Percentiles rank a stretch among this genome's conserved stretches.
These are phyloP conservation scores for Clostera curtula DNA, from an alignment of 2,888 invertebrate species.

Conservation along the genomic window DNA sequence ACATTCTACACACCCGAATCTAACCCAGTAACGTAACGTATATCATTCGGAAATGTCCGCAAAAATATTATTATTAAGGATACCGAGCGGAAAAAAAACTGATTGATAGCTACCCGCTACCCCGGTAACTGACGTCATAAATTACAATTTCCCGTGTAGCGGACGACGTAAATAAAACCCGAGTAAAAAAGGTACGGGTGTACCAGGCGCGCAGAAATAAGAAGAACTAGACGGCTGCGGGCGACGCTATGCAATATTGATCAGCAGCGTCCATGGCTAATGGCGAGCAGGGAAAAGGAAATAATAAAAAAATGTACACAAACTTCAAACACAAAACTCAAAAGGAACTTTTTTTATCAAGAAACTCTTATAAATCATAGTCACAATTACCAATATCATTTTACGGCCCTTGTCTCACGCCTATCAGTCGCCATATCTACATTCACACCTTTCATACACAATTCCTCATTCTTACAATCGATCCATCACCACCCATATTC, in stretches of 20 bases:
- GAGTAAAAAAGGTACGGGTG: conserved; percentile 21
- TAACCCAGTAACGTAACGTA: not conserved
- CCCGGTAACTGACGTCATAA: conserved; percentile 7
- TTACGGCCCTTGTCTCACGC: too few species aligned
- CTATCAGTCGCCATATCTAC: too few species aligned
- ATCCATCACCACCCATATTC: too few species aligned
- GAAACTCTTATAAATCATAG: too few species aligned
- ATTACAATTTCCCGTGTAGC: conserved; percentile 10
- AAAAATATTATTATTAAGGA: conserved; percentile 1
- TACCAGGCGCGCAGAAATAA: conserved; percentile 32
- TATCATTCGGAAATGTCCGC: not conserved
- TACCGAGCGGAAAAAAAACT: conserved; percentile 1
- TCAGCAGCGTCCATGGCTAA: conserved; percentile 14
- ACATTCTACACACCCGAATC: too few species aligned
- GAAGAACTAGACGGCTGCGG: conserved; percentile 22
- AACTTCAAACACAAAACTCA: too few species aligned
- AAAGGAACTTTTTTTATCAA: too few species aligned
- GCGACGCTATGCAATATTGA: conserved; percentile 37
- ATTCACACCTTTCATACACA: too few species aligned
- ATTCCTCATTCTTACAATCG: too few species aligned
- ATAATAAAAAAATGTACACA: too few species aligned
- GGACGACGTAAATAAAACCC: conserved; percentile 18
- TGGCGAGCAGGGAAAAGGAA: conserved; percentile 10
- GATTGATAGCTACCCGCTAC: conserved; percentile 1
- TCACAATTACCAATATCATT: too few species aligned